Percentiles rank a stretch among this genome's conserved stretches.
These are phyloP conservation scores for Chloromyia formosa DNA, from an alignment of 2,888 invertebrate species.

Conservation along the genomic window DNA sequence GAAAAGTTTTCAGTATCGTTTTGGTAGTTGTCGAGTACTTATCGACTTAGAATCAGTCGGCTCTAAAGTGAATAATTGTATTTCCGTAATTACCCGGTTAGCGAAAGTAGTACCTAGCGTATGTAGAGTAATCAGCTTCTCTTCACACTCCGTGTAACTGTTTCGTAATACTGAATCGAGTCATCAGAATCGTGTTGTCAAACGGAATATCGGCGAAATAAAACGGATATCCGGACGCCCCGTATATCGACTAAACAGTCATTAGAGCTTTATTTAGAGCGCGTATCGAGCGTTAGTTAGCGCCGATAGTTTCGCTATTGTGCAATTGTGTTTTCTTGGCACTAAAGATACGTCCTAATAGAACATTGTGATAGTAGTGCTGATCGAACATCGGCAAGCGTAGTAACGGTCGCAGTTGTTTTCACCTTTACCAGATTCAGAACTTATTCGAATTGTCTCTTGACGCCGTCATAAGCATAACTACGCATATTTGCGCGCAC, in stretches of 20 bases:
- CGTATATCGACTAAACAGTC: conserved; percentile 17
- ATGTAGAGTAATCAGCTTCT: conserved; percentile 19
- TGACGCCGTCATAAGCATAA: too few species aligned
- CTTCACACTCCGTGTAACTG: conserved; percentile 2
- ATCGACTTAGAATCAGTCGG: conserved; percentile 50
- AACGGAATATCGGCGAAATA: not conserved
- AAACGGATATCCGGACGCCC: conserved; percentile 1
- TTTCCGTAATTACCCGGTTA: conserved; percentile 48
- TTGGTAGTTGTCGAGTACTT: conserved; percentile 62
- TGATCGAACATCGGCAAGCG: not conserved
- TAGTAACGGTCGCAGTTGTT: too few species aligned
- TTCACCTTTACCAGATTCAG: too few species aligned
- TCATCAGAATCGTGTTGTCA: not conserved
- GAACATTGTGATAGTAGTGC: not conserved
- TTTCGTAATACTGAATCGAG: too few species aligned
- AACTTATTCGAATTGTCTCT: too few species aligned
- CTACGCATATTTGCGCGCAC: too few species aligned
- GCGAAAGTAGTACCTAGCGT: conserved; percentile 32
- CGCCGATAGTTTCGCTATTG: conserved; percentile 5
- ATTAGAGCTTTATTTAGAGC: not conserved
- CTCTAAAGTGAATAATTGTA: conserved; percentile 45
- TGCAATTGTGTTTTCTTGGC: not conserved
- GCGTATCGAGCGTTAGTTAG: conserved; percentile 14
- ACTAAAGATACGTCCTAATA: conserved; percentile 7
- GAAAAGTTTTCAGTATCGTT: conserved; percentile 58